Base-by-base conservation (phyloP, 2,797 vertebrate genomes). In the Tragopan temminckii region DNA sequence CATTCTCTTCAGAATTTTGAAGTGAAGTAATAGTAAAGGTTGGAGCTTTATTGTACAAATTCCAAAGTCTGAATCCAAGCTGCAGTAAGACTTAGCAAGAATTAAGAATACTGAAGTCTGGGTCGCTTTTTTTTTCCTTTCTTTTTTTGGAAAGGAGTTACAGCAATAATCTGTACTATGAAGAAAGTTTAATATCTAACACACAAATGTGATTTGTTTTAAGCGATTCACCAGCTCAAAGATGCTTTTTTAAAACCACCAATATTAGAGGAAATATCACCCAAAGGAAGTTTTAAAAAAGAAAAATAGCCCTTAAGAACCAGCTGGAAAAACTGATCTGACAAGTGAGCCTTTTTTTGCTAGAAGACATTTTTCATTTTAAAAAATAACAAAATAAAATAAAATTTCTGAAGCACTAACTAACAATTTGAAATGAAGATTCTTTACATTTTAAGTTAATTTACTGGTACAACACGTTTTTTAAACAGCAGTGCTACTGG, bases 141-240 rank as follows among this genome's bases (percentile, higher is more conserved):
- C 3, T 31, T 31, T 53, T 53, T 53, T 5, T 72, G 72, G 53
- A 81, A 72, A 78, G 45, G 31, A 85, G 29, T 85, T 85, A 75
- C 0, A 94, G 55, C 50, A 94, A 74, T 33, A 94, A 74, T 33
- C n/a, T 61, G 33, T 88, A 35, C 46, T 77, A 90, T 25, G 31
- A 91, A 85, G 17, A 67, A 27, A 35, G 66, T 48, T 80, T 67
- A 91, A 77, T 61, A 82, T 52, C 71, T 45, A 90, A 20, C 43
- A 94, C 50, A 48, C 4, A 68, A 88, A 88, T 4, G 16, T 55
- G 40, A 67, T 89, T 75, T 80, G n/a, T 45, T 64, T 80, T 35
- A 89, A 87, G 29, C 69, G 81, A 96, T 71, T 87, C 46, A 91
- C 70, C 68, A 71, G 36, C 57, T 95, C 62, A 83, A 1, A 85